Percentiles rank a stretch among this genome's conserved stretches.
Evolutionary conservation across 2,888 invertebrate genomes (phyloP).

Genomic region (Drosophila mimica): DNA sequence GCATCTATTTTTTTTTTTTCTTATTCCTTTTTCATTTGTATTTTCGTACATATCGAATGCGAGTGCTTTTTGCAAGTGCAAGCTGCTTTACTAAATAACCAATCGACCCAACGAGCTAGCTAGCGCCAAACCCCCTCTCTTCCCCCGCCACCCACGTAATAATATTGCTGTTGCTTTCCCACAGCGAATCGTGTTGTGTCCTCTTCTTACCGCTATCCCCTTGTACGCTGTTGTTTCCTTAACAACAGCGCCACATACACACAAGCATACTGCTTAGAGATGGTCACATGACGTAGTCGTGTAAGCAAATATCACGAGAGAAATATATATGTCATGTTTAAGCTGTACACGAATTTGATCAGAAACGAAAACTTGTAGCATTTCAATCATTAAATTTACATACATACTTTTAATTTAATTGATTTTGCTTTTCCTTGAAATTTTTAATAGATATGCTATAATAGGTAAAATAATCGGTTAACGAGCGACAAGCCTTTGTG

Average conservation of each 20-base stretch:
- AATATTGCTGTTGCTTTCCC: conserved; percentile 76
- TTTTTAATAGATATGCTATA: neutral
- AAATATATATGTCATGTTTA: neutral
- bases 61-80: conserved; percentile 72
- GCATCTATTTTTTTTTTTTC: conserved; percentile 52
- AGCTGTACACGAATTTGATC: neutral
- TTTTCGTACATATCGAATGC: conserved; percentile 48
- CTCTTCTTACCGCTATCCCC: conserved; percentile 50
- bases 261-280: conserved; percentile 51
- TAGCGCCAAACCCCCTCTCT: conserved; percentile 25
- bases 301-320: conserved; percentile 20
- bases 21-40: conserved; percentile 42
- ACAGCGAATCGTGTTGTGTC: conserved; percentile 80
- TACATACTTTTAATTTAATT: neutral
- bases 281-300: conserved; percentile 34
- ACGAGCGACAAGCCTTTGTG: conserved; percentile 14
- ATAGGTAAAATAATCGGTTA: neutral
- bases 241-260: conserved; percentile 72
- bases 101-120: conserved; percentile 64
- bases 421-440: neutral
- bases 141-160: conserved; percentile 61
- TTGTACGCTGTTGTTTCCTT: conserved; percentile 47
- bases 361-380: neutral
- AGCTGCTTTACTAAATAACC: conserved; percentile 71
- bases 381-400: neutral